These are phyloP conservation scores for Drosophila neonasuta DNA, from an alignment of 2,888 invertebrate genomes.

Conservation along the genomic window DNA sequence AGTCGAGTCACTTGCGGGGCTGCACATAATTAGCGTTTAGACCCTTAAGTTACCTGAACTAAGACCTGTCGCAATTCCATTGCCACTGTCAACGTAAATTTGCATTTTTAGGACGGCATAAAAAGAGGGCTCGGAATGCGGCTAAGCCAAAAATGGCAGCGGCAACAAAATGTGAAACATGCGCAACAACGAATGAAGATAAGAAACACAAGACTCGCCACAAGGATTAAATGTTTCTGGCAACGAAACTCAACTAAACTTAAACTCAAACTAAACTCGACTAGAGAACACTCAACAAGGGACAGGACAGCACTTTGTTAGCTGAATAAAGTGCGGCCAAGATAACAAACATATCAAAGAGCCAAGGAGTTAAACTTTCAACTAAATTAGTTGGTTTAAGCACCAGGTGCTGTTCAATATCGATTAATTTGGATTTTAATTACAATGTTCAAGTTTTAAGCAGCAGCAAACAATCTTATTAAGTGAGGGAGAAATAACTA, in stretches of 20 bases:
- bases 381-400: background rate
- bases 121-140: constrained; percentile 50
- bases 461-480: background rate
- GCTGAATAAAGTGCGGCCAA: background rate
- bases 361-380: background rate
- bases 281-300: background rate
- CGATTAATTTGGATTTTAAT: constrained; percentile 1
- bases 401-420: background rate
- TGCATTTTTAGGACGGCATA: constrained; percentile 67
- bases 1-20: no score
- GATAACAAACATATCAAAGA: constrained; percentile 12
- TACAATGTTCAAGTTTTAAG: background rate
- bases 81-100: constrained; percentile 61
- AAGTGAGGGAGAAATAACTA: no score
- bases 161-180: constrained; percentile 58
- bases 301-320: background rate
- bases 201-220: constrained; percentile 38
- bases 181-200: constrained; percentile 54
- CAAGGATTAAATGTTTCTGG: constrained; percentile 46
- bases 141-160: constrained; percentile 13
- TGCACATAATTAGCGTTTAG: no score
- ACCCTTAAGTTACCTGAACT: constrained; percentile 36
- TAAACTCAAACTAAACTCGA: background rate
- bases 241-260: constrained; percentile 6
- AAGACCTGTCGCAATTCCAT: constrained; percentile 26